Conservation (phyloP, 2,113 vertebrate species). For the Stercorarius parasiticus region DNA sequence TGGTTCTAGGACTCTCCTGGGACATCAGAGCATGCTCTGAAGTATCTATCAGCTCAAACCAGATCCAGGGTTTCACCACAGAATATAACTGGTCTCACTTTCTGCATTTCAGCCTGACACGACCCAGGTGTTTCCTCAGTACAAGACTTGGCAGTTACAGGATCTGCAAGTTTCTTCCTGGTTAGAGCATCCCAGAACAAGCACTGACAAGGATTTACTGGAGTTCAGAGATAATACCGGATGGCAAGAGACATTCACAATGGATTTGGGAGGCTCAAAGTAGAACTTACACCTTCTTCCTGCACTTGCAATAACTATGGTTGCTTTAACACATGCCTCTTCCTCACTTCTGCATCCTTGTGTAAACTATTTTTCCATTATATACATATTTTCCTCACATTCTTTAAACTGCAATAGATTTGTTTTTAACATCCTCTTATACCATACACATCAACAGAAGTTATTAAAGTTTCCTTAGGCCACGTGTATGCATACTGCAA, state of each 20-base stretch:
- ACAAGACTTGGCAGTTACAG: not conserved
- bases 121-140: not conserved
- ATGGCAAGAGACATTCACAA: not conserved
- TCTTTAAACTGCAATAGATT: not conserved
- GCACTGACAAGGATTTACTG: not conserved
- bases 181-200: not conserved
- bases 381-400: not conserved
- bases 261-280: not conserved
- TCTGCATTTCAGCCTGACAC: not conserved
- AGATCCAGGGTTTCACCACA: not conserved
- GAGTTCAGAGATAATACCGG: not conserved
- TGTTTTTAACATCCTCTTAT: not conserved
- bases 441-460: not conserved
- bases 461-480: not conserved
- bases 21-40: not conserved
- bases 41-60: not conserved
- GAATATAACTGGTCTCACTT: not conserved
- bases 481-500: accelerated
- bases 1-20: not conserved
- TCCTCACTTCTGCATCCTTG: not conserved
- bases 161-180: not conserved
- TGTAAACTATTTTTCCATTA: not conserved
- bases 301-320: not conserved
- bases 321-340: not conserved
- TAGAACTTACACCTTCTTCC: not conserved